Evolutionary conservation across 2,797 vertebrate species (phyloP), one percentile per base, ranked within the genome.

Genomic region (Pipistrellus nathusii): DNA sequence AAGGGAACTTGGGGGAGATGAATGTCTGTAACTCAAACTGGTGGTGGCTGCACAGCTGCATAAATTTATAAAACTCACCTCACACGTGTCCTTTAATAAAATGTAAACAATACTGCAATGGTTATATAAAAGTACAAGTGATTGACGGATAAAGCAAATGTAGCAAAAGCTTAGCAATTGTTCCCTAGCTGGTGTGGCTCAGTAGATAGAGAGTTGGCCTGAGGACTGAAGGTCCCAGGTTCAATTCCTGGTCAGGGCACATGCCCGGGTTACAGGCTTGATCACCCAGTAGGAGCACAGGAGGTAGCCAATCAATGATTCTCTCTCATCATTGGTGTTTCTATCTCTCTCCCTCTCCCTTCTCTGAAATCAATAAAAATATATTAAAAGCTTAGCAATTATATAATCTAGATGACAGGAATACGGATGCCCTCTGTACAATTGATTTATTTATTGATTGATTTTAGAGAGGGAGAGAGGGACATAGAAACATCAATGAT

Each of bases 41-140:
- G 6, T 23, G 38, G 84, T 46, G 44, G 35, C 8, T 75, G 32
- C 32, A 88, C 1, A 32, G n/a, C 4, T 68, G 32, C 55, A 59
- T 23, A 68, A 62, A 91, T 77, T 77, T 89, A 94, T 88, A 44
- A 85, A 81, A 83, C 18, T 81, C 48, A 51, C 38, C 48, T 51
- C 85, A 77, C 48, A 62, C 62, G 38, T 32, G 78, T 0, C 77
- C 44, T 76, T 94, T 68, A 87, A 72, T 30, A n/a, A 44, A 48
- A 62, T 23, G 10, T 85, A 90, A 78, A 53, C 62, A 94, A 48
- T 68, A 48, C 18, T 93, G 91, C n/a, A 85, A 48, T 30, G 77
- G 32, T 57, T 82, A 7, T n/a, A 71, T 90, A 59, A 95, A 85
- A 93, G 83, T 85, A 81, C 91, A 85, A 64, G 2, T 59, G 69